Base-by-base conservation (phyloP, 1,140 invertebrate species). In the Ceratina australensis region DNA sequence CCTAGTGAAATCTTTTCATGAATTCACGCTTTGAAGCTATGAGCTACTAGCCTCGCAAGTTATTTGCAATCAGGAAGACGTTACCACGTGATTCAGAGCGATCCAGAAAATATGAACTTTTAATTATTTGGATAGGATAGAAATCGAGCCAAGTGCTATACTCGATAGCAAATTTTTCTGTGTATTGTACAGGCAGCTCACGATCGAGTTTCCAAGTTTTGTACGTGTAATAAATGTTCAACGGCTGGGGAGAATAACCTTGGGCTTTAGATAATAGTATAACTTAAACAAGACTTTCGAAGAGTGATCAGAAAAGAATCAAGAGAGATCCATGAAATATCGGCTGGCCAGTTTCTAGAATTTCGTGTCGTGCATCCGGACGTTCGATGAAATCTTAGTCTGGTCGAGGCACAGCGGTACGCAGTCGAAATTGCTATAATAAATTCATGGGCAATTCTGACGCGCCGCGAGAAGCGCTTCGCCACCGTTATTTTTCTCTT, bases 391-490 rank as follows among this genome's bases (percentile, higher is more conserved):
- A 81, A 78, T 75, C 33, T 42, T 10, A 42, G 33, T 57, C 71
- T 75, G 76, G 56, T 72, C 22, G 73, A 72, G 20, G 26, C 26
- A 59, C 64, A 71, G 78, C 49, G 10, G 57, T 78, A 68, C 33
- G 61, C 56, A 52, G 67, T 72, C 74, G 84, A 78, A 83, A 83
- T 81, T 73, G 78, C 66, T 59, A 86, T 86, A 78, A 86, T 83
- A 86, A 86, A 86, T 86, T 86, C 84, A 86, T 85, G 83, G 56
- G 80, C 81, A 86, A 86, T 86, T 85, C 78, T 86, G 81, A 85
- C 80, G 76, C 80, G 69, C 80, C 72, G 16, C 33, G 24, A 56
- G 65, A 64, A 77, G 18, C 80, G 75, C 67, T 68, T 72, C 60
- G 20, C 5, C 18, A 13, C 22, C 2, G 42, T 85, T 57, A 82